Evolutionary conservation across 2,797 vertebrate genomes (phyloP).

Genomic region (Onychomys arenicola): DNA sequence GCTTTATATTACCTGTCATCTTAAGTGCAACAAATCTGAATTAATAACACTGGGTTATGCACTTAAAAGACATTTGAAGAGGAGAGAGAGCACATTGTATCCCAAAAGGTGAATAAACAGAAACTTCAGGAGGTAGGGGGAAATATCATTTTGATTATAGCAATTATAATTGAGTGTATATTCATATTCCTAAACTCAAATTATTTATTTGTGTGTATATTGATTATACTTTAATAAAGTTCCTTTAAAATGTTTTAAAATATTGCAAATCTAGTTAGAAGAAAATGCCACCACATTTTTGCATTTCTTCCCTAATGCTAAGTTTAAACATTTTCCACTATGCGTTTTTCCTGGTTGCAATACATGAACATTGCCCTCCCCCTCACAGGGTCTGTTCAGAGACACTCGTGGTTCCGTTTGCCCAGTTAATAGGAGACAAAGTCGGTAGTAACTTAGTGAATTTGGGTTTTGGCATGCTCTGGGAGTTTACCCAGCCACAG

Average conservation of each 20-base stretch:
- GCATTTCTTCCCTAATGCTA: background rate
- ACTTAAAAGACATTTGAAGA: background rate
- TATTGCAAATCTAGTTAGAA: background rate
- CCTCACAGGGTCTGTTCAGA: background rate
- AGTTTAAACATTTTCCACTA: background rate
- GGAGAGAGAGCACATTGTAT: background rate
- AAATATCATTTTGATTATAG: background rate
- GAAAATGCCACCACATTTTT: background rate
- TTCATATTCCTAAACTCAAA: background rate
- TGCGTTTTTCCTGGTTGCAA: background rate
- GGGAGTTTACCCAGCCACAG: slow-evolving; percentile 36
- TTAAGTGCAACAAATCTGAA: background rate
- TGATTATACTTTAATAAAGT: background rate
- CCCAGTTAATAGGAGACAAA: slow-evolving; percentile 8
- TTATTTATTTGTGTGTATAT: background rate
- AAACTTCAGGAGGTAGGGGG: background rate
- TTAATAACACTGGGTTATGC: background rate
- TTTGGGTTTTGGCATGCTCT: slow-evolving; percentile 19
- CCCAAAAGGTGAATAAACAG: background rate
- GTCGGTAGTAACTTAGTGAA: background rate
- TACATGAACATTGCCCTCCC: background rate
- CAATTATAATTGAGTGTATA: background rate
- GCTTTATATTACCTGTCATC: background rate
- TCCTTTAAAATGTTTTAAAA: background rate
- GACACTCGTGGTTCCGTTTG: background rate